Base-by-base conservation (phyloP, 2,797 vertebrate genomes). In the Lophotriccus pileatus region DNA sequence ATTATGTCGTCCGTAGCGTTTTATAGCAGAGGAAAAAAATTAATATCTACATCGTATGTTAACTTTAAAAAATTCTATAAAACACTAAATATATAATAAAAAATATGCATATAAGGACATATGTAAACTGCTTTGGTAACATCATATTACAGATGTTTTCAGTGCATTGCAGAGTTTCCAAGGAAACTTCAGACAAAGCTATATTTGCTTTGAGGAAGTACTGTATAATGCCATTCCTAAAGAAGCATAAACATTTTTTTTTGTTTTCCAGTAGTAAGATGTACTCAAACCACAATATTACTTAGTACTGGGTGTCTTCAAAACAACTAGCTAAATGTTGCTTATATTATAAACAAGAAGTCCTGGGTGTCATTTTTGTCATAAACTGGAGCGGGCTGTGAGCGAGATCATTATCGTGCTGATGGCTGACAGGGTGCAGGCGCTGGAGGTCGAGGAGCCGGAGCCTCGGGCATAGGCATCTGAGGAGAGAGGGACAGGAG, bases 81-180 rank as follows among this genome's bases (percentile, higher is more conserved):
- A 99, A 99, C 98, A 98, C 98, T 99, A 98, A 98, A 98, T 98
- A 98, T 98, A 98, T 98, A 98, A 98, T 99, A 99, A 99, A 99
- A 99, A 99, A 99, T 98, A 99, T 99, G 99, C 99, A 99, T 99
- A 99, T 99, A 99, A 98, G 98, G 99, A 98, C 97, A 98, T 98
- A 98, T 99, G 98, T 99, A 99, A 99, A 99, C 99, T 99, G 99
- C 99, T 99, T 99, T 99, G 99, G 99, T 99, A 99, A 99, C 98
- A 99, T 99, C 99, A 41, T 99, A 98, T 99, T 98, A 98, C 98
- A 98, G 98, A 99, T 99, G 98, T 98, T 98, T 98, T 99, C 98
- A 97, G 98, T 98, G 98, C 98, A 98, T 98, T 97, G 98, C 98
- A 98, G 97, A 97, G 98, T 98, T 98, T 98, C 98, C 98, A 96